A percentile compares a stretch with the other conserved stretches of the same genome.
phyloP scores from a whole-genome alignment of 30 jellyfish, hydroid and myxozoan genomes.

The Turritopsis rubra region DNA sequence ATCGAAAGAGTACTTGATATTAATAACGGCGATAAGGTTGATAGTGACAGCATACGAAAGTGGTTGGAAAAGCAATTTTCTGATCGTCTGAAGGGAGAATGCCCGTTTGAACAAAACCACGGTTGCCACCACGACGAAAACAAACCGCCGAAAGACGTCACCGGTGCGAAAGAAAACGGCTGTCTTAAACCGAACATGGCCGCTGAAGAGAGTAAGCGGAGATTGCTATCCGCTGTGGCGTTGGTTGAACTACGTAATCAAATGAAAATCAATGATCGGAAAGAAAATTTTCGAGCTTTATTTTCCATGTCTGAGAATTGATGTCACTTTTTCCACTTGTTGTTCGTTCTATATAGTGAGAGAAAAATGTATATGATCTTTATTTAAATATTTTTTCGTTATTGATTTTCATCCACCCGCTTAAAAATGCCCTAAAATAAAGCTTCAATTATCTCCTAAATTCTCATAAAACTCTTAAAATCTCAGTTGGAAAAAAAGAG shows the following conservation, averaged over 20 bases:
- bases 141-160: not conserved
- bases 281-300: not conserved
- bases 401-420: too few relatives aligned
- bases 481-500: too few relatives aligned
- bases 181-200: not conserved
- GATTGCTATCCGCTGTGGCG: conserved; percentile 35
- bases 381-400: too few relatives aligned
- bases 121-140: not conserved
- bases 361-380: too few relatives aligned
- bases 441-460: too few relatives aligned
- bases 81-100: not conserved
- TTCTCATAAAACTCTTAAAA: too few relatives aligned
- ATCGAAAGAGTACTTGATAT: not conserved
- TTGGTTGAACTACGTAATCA: conserved; percentile 25
- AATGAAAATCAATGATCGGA: conserved; percentile 3
- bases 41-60: not conserved
- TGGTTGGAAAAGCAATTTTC: conserved; percentile 14
- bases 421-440: too few relatives aligned
- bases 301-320: not conserved
- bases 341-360: too few relatives aligned
- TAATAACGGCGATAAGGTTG: not conserved
- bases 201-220: conserved; percentile 14
- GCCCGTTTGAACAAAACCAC: not conserved
- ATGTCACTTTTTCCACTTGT: not conserved
- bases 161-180: not conserved